phyloP scores from a whole-genome alignment of 2,797 vertebrate genomes.

The Myotis vivesi region DNA sequence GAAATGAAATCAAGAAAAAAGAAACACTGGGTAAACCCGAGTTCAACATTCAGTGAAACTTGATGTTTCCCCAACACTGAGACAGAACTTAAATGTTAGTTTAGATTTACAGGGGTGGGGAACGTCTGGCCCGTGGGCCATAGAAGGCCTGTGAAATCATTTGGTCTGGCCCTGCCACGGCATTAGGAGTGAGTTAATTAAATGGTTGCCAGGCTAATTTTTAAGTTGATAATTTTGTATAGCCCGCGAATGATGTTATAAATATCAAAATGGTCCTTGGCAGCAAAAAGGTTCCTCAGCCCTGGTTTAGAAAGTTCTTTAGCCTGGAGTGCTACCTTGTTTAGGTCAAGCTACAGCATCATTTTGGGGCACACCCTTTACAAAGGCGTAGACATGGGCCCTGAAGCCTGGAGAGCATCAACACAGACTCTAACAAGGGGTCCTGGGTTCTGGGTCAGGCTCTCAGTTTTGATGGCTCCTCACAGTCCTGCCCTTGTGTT shows the following conservation, averaged over 20 bases:
- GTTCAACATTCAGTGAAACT: background rate
- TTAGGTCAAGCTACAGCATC: background rate
- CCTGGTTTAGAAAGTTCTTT: background rate
- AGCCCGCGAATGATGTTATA: too few species aligned
- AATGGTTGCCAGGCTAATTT: too few species aligned
- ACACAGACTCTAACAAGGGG: background rate
- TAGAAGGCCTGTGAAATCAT: too few species aligned
- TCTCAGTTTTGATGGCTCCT: background rate
- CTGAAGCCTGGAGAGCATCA: rapidly evolving
- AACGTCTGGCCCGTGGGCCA: too few species aligned
- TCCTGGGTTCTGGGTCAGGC: background rate
- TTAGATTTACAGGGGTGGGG: too few species aligned
- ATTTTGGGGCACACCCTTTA: background rate
- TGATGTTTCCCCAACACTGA: background rate
- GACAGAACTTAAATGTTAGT: background rate
- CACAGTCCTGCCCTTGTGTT: background rate
- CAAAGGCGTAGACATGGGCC: too few species aligned
- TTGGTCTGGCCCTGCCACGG: too few species aligned
- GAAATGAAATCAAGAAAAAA: constrained; percentile 29
- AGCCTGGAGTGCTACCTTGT: background rate
- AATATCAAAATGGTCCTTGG: too few species aligned
- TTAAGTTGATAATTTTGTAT: too few species aligned
- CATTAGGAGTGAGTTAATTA: too few species aligned
- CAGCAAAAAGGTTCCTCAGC: too few species aligned
- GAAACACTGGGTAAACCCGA: background rate